Conservation (phyloP, 2,888 invertebrate genomes). For the Leptopilina myrica region DNA sequence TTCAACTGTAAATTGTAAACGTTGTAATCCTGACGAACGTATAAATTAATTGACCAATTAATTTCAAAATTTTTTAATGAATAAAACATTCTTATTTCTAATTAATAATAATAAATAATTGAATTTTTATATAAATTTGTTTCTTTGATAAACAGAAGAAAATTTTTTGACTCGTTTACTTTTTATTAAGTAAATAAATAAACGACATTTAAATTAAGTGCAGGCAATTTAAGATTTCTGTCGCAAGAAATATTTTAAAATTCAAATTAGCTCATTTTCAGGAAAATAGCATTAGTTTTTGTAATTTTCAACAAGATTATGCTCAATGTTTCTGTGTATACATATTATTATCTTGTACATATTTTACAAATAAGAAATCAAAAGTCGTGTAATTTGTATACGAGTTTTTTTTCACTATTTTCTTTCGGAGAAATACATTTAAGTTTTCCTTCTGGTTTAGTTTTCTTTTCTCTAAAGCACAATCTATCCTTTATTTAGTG, state of each 20-base stretch:
- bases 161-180: too few species aligned
- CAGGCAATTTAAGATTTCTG: background rate
- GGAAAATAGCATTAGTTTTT: background rate
- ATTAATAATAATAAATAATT: too few species aligned
- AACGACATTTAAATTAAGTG: background rate
- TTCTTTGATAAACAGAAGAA: background rate
- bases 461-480: slow-evolving; percentile 22
- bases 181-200: too few species aligned
- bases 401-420: background rate
- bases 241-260: background rate
- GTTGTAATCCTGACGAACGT: too few species aligned
- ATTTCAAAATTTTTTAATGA: too few species aligned
- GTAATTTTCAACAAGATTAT: too few species aligned
- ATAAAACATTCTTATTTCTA: too few species aligned
- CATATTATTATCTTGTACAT: too few species aligned
- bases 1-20: too few species aligned
- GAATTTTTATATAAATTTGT: background rate
- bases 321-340: too few species aligned
- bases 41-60: too few species aligned
- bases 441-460: background rate
- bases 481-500: slow-evolving; percentile 44
- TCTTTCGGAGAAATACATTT: background rate
- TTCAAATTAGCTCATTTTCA: background rate
- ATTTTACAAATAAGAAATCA: too few species aligned
- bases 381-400: slow-evolving; percentile 2